Conservation (phyloP, 2,888 invertebrate genomes). For the Augochlorella aurata region DNA sequence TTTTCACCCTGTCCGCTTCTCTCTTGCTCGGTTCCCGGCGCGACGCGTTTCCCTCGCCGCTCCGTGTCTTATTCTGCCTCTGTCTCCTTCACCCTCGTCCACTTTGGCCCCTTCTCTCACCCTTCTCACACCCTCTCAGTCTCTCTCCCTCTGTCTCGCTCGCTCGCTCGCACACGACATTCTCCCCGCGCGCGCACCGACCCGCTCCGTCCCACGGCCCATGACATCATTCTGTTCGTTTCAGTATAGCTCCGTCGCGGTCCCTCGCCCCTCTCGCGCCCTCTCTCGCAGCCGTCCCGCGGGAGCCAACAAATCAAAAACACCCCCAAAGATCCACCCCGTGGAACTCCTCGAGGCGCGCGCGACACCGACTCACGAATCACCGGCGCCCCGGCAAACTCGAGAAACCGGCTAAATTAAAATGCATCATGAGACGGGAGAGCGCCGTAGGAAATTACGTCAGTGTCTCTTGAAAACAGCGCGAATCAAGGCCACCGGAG, state of each 20-base stretch:
- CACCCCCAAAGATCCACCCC: constrained; percentile 75
- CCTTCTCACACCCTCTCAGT: no score
- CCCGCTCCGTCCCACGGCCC: background rate
- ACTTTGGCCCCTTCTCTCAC: background rate
- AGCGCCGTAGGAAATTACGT: constrained; percentile 48
- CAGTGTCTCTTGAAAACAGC: constrained; percentile 37
- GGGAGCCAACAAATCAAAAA: constrained; percentile 79
- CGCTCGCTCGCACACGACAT: background rate
- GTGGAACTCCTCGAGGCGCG: constrained; percentile 58
- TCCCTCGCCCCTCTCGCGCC: constrained; percentile 8
- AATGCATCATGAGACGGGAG: constrained; percentile 68
- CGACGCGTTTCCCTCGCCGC: constrained; percentile 20
- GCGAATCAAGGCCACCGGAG: constrained; percentile 40
- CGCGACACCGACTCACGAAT: constrained; percentile 48
- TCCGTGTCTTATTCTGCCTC: constrained; percentile 7
- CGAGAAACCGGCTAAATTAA: constrained; percentile 70
- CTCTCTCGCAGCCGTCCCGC: constrained; percentile 44
- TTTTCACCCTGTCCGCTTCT: constrained; percentile 18
- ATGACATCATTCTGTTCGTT: constrained; percentile 21
- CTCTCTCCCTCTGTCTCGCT: background rate
- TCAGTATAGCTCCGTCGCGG: constrained; percentile 18
- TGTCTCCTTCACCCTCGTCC: constrained; percentile 7
- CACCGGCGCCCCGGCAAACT: constrained; percentile 49
- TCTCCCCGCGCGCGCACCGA: background rate
- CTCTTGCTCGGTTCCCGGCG: background rate